phyloP scores from a whole-genome alignment of 1,140 invertebrate genomes.

The Drosophila pallidifrons region DNA sequence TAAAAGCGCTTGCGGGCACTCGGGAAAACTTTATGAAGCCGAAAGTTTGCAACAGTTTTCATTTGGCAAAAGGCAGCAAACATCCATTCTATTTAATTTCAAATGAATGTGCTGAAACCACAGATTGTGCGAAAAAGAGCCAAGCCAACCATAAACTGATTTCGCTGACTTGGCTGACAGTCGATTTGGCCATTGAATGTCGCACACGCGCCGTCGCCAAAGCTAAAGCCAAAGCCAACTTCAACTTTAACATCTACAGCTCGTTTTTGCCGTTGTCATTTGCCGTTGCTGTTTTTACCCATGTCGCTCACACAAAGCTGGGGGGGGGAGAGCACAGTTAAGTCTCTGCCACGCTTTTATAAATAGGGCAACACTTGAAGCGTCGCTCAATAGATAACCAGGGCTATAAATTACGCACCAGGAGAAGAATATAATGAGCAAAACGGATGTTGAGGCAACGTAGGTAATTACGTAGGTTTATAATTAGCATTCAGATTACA shows the following conservation, averaged over 20 bases:
- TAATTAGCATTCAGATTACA: conserved; percentile 71
- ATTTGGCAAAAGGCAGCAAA: conserved; percentile 7
- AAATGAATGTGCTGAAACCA: conserved; percentile 23
- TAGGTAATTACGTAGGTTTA: conserved; percentile 59
- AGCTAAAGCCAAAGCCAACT: conserved; percentile 2
- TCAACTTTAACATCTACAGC: neutral
- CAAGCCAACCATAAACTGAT: conserved; percentile 42
- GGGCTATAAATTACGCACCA: conserved; percentile 63
- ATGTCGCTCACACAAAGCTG: conserved; percentile 1
- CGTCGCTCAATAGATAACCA: conserved; percentile 42
- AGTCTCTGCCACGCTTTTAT: conserved; percentile 15
- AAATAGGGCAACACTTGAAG: conserved; percentile 52
- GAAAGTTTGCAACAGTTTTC: neutral
- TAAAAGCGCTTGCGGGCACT: neutral
- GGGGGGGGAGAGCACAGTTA: neutral
- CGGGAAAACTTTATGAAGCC: neutral
- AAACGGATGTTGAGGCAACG: conserved; percentile 1
- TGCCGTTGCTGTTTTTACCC: neutral
- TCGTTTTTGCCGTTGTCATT: neutral
- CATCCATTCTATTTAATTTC: conserved; percentile 10
- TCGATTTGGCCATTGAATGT: conserved; percentile 25
- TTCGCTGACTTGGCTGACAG: conserved; percentile 41
- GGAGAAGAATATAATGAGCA: conserved; percentile 6
- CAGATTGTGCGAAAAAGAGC: conserved; percentile 12
- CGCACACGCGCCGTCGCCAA: conserved; percentile 24